Percentiles rank a stretch among this genome's conserved stretches.
Conservation (phyloP, 2,113 vertebrate genomes). For the Gobiocypris rarus region DNA sequence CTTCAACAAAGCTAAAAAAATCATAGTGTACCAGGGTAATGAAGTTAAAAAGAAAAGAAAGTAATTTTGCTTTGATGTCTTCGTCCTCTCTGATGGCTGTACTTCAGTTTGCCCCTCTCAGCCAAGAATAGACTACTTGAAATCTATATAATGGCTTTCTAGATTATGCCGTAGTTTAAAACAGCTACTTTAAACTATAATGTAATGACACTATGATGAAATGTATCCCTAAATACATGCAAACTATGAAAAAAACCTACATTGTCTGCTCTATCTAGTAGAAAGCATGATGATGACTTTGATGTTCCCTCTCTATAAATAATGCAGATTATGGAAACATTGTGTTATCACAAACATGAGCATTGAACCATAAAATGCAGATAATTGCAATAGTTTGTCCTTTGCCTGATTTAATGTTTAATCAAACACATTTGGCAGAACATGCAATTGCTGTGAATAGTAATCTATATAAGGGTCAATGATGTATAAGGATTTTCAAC, state of each 20-base stretch:
- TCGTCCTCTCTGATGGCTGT: background rate
- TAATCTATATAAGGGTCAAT: too few species aligned
- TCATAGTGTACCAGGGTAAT: background rate
- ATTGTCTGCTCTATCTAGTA: background rate
- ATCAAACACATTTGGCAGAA: background rate
- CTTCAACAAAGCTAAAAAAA: background rate
- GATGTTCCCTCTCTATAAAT: slow-evolving; percentile 24
- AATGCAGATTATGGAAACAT: background rate
- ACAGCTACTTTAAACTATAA: slow-evolving; percentile 5
- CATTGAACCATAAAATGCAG: background rate
- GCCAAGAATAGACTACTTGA: slow-evolving; percentile 35
- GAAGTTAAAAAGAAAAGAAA: background rate
- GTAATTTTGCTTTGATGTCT: background rate
- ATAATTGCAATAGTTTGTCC: background rate
- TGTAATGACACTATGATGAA: slow-evolving; percentile 14
- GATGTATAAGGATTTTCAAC: too few species aligned
- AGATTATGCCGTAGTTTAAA: slow-evolving; percentile 16
- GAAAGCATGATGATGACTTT: background rate
- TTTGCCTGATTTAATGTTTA: background rate
- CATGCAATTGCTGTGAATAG: background rate
- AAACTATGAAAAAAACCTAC: slow-evolving; percentile 4
- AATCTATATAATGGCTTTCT: slow-evolving; percentile 19
- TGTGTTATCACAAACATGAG: background rate
- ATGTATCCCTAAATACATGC: slow-evolving; percentile 8
- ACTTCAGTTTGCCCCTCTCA: background rate